These are phyloP conservation scores for Steinernema scapterisci DNA, from an alignment of 2,888 invertebrate genomes.

Conservation along the genomic window DNA sequence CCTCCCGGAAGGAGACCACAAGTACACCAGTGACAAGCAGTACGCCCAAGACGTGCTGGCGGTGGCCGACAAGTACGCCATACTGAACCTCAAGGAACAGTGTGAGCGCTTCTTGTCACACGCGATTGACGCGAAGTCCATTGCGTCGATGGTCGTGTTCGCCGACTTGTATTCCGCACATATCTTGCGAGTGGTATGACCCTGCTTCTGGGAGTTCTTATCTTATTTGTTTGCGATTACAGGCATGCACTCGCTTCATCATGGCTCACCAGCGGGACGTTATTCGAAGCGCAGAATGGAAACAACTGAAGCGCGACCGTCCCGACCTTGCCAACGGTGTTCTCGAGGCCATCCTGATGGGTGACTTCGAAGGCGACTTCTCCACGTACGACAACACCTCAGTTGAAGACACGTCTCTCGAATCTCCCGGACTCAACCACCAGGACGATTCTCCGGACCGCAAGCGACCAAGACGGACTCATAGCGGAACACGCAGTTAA, in stretches of 20 bases:
- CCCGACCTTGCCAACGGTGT: constrained; percentile 58
- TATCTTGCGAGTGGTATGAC: constrained; percentile 16
- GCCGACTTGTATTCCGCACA: constrained; percentile 53
- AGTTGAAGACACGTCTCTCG: background rate
- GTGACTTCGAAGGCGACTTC: constrained; percentile 3
- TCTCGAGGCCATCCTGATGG: constrained; percentile 55
- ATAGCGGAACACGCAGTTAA: background rate
- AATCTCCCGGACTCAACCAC: background rate
- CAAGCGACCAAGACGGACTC: background rate
- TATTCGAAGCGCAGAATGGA: constrained; percentile 58
- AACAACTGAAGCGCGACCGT: constrained; percentile 51
- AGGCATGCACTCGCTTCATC: constrained; percentile 52
- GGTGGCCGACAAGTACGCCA: constrained; percentile 63
- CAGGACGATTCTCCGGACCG: background rate
- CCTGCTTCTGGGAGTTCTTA: background rate
- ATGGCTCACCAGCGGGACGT: constrained; percentile 51
- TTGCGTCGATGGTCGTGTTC: constrained; percentile 50
- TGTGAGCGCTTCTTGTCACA: constrained; percentile 57
- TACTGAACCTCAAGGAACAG: constrained; percentile 59
- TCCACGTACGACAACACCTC: background rate
- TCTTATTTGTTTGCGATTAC: constrained; percentile 13
- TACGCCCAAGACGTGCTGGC: constrained; percentile 59
- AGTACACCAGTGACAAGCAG: constrained; percentile 36
- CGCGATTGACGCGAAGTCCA: constrained; percentile 49
- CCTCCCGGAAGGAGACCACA: constrained; percentile 16